Evolutionary conservation across 2,113 vertebrate species (phyloP).

Genomic region (Bambusicola thoracicus): DNA sequence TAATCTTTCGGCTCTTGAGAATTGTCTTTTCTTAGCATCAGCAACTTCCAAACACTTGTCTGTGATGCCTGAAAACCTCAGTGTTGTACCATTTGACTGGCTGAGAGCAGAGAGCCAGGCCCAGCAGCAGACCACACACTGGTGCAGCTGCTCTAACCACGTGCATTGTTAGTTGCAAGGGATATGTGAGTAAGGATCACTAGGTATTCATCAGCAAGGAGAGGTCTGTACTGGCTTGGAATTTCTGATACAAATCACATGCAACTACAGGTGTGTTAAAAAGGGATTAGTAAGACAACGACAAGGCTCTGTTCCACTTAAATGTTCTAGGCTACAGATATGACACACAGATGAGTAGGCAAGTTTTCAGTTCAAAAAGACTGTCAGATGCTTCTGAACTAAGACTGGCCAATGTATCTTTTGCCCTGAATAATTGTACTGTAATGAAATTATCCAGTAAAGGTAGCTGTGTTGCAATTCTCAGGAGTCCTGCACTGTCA

Average conservation of each 20-base stretch:
- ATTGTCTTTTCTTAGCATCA: background rate
- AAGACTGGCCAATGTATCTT: slow-evolving; percentile 53
- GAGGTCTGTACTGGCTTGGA: slow-evolving; percentile 28
- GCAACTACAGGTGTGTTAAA: background rate
- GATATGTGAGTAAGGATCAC: background rate
- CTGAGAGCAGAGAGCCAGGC: background rate
- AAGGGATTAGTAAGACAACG: background rate
- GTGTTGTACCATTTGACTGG: background rate
- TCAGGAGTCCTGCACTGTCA: slow-evolving; percentile 36
- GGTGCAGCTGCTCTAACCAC: background rate
- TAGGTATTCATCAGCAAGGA: background rate
- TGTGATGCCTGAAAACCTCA: background rate
- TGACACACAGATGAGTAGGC: background rate
- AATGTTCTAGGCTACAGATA: background rate
- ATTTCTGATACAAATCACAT: background rate
- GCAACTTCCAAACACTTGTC: background rate
- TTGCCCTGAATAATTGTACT: slow-evolving; percentile 65
- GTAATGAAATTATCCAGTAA: slow-evolving; percentile 44
- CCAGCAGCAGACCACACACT: background rate
- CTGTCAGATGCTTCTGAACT: slow-evolving; percentile 22
- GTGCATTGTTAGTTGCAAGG: slow-evolving; percentile 29
- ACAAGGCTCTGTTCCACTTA: background rate
- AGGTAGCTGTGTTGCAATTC: slow-evolving; percentile 75
- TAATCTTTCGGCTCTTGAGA: background rate
- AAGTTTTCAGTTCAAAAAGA: slow-evolving; percentile 2